Evolutionary conservation across 2,797 vertebrate genomes (phyloP), one percentile per base, ranked within the genome.

Genomic region (Erethizon dorsatum): DNA sequence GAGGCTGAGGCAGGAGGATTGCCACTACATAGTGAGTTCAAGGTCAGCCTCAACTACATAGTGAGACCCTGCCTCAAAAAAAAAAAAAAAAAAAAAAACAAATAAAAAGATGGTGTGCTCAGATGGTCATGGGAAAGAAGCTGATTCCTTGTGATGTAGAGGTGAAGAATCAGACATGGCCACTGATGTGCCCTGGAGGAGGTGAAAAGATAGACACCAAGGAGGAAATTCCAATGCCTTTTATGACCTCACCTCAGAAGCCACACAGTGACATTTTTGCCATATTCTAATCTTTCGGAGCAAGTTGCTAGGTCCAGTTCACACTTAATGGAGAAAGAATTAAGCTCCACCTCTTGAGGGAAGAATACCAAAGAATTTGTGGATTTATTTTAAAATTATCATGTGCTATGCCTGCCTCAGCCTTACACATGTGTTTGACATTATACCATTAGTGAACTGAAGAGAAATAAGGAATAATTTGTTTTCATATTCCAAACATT

Each of bases 401-500:
- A 71, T 20, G 15, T 59, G 33, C 12, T 94, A 45, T 94, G 54
- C 87, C 54, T 71, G 31, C 17, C 26, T 69, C 47, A 92, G 78
- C 31, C 67, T 61, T 78, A 47, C 52, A 22, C 50, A 83, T 95
- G 83, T 92, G 52, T 67, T 90, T 92, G 71, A 90, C 93, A 93
- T 92, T 52, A 52, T 14, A 45, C 33, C 50, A 84, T 73, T 28
- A 52, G 31, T 63, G 5, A 95, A 91, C 50, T 63, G 9, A 77
- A 65, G 28, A 90, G 56, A 91, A 61, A 84, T 52, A 92, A 84
- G 18, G 86, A 83, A 95, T 37, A 59, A 13, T 2, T 92, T 17
- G 87, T 56, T 96, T 95, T 89, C 18, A 73, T 52, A 90, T 82
- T 93, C 41, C 26, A 80, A 83, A 73, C 22, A 83, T 67, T 89